Evolutionary conservation across 1,140 invertebrate genomes (phyloP).

Genomic region (Homarus americanus): DNA sequence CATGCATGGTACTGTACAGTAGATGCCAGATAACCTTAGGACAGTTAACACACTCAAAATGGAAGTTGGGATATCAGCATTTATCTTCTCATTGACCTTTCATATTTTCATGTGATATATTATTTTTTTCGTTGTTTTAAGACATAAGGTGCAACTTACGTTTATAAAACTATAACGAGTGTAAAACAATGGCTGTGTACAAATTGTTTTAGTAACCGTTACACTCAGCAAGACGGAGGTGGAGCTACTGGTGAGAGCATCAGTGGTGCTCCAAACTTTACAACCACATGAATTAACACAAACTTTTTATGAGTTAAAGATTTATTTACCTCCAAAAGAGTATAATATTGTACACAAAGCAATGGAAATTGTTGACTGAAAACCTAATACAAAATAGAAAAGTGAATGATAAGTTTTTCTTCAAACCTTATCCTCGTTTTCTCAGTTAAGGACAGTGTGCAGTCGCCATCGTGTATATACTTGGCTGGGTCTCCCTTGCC

Average conservation of each 20-base stretch:
- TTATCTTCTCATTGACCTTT: background rate
- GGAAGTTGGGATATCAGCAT: constrained; percentile 2
- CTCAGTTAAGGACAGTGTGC: too few relatives aligned
- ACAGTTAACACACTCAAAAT: background rate
- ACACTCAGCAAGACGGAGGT: background rate
- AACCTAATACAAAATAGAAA: constrained; percentile 20
- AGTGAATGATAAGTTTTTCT: background rate
- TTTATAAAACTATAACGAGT: background rate
- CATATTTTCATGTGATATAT: constrained; percentile 13
- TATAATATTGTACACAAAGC: background rate
- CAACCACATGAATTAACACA: background rate
- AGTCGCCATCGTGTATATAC: too few relatives aligned
- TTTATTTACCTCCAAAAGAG: background rate
- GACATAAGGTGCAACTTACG: background rate
- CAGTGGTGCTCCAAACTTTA: background rate
- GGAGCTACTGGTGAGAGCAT: background rate
- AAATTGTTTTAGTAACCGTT: background rate
- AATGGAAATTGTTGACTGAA: constrained; percentile 15
- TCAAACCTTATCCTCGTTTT: background rate
- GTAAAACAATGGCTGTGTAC: constrained; percentile 4
- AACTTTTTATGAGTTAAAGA: background rate
- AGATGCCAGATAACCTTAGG: background rate
- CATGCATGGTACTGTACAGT: background rate
- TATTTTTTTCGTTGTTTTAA: too few relatives aligned
- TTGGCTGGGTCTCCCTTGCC: too few relatives aligned